Percentiles rank a stretch among this genome's conserved stretches.
phyloP scores from a whole-genome alignment of 2,888 invertebrate genomes.

The Anodontia alba region DNA sequence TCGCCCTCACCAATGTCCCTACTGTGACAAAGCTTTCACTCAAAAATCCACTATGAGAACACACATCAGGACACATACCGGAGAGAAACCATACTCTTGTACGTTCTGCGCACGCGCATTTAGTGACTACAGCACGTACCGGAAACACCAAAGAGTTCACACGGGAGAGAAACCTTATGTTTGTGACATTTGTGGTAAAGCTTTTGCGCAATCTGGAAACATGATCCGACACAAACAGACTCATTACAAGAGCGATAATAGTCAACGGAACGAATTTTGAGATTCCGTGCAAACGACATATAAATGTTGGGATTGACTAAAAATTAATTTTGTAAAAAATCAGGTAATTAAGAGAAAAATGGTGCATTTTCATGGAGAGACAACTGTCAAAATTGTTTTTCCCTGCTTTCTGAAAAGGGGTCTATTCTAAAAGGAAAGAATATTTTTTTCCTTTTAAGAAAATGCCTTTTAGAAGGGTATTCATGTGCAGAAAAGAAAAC shows the following conservation, averaged over 20 bases:
- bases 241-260: neutral
- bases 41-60: slow-evolving; percentile 68
- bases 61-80: slow-evolving; percentile 67
- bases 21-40: slow-evolving; percentile 63
- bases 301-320: too few species aligned
- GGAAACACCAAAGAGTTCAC: slow-evolving; percentile 67
- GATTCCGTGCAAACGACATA: too few species aligned
- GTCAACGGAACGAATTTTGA: too few species aligned
- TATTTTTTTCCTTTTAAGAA: too few species aligned
- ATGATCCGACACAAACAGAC: slow-evolving; percentile 63
- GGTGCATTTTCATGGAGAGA: too few species aligned
- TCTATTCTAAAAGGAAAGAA: too few species aligned
- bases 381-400: too few species aligned
- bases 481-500: too few species aligned
- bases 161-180: slow-evolving; percentile 68
- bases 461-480: too few species aligned
- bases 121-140: slow-evolving; percentile 66
- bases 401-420: too few species aligned
- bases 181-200: slow-evolving; percentile 65
- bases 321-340: too few species aligned
- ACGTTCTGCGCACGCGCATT: slow-evolving; percentile 61
- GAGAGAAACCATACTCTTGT: slow-evolving; percentile 67
- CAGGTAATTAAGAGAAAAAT: too few species aligned
- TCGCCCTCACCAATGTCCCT: slow-evolving; percentile 59
- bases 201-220: slow-evolving; percentile 70